A percentile compares a stretch with the other conserved stretches of the same genome.
Conservation (phyloP, 1,140 invertebrate genomes). For the Halictus rubicundus region DNA sequence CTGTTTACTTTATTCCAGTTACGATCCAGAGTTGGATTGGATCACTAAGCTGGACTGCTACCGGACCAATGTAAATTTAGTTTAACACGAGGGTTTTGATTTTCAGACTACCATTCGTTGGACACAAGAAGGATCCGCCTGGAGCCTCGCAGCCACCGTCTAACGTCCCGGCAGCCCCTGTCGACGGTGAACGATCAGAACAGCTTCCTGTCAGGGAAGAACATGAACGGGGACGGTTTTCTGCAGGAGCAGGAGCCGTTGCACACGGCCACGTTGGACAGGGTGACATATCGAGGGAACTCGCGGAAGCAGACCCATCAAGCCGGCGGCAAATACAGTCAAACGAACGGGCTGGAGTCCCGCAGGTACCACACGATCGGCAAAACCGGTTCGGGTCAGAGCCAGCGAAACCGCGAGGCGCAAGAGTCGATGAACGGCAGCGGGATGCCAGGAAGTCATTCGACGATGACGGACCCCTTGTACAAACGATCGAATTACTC, state of each 20-base stretch:
- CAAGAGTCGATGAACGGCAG: conserved; percentile 56
- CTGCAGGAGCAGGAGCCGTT: conserved; percentile 60
- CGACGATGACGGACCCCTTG: conserved; percentile 62
- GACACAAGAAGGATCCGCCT: conserved; percentile 71
- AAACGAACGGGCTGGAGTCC: conserved; percentile 58
- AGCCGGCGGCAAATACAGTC: conserved; percentile 48
- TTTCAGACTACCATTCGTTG: conserved; percentile 64
- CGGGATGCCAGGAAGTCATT: conserved; percentile 55
- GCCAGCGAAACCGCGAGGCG: conserved; percentile 43
- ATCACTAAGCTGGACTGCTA: too few relatives aligned
- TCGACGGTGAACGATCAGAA: conserved; percentile 54
- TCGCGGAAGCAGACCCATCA: conserved; percentile 66
- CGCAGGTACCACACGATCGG: conserved; percentile 67
- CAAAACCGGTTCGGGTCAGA: conserved; percentile 50
- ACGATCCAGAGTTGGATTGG: too few relatives aligned
- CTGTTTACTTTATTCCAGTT: too few relatives aligned
- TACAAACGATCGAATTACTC: conserved; percentile 64
- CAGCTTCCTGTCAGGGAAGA: conserved; percentile 55
- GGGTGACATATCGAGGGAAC: conserved; percentile 73
- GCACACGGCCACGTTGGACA: conserved; percentile 73
- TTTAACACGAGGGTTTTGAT: neutral
- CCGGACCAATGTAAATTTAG: too few relatives aligned
- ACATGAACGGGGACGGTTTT: conserved; percentile 63
- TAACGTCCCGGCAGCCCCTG: conserved; percentile 63
- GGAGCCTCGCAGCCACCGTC: conserved; percentile 73